Conservation (phyloP, 2,797 vertebrate genomes). For the Chloroceryle amazona region DNA sequence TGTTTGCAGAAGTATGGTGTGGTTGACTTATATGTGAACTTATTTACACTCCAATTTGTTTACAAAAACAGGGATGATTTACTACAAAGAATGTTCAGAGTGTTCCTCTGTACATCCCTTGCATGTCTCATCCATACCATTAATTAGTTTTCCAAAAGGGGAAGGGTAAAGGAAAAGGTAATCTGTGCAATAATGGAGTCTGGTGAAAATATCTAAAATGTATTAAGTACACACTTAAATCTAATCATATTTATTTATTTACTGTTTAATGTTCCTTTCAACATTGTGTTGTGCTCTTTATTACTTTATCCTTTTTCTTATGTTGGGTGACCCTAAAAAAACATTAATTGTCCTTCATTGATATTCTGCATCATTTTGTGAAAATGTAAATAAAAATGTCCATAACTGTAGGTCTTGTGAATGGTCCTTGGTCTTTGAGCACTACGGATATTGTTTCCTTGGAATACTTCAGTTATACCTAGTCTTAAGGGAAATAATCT, state of each 20-base stretch:
- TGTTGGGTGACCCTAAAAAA: background rate
- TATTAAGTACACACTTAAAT: background rate
- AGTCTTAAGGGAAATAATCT: background rate
- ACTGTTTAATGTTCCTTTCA: background rate
- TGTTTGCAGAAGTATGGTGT: background rate
- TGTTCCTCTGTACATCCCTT: background rate
- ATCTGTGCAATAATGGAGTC: background rate
- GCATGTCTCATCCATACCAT: background rate
- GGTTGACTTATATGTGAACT: background rate
- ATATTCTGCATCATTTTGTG: background rate
- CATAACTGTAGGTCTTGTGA: background rate
- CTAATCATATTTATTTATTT: background rate
- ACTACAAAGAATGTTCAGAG: background rate
- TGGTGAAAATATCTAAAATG: background rate
- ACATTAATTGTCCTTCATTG: background rate
- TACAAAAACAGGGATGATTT: background rate
- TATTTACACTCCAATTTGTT: background rate
- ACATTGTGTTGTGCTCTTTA: background rate
- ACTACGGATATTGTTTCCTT: background rate
- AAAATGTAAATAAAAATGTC: background rate
- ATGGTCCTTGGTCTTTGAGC: background rate
- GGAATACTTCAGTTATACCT: background rate
- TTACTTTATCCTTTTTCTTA: background rate
- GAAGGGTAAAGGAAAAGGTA: background rate
- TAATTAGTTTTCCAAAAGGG: background rate